These are phyloP conservation scores for Tetragonula carbonaria DNA, from an alignment of 2,888 invertebrate genomes.

Conservation along the genomic window DNA sequence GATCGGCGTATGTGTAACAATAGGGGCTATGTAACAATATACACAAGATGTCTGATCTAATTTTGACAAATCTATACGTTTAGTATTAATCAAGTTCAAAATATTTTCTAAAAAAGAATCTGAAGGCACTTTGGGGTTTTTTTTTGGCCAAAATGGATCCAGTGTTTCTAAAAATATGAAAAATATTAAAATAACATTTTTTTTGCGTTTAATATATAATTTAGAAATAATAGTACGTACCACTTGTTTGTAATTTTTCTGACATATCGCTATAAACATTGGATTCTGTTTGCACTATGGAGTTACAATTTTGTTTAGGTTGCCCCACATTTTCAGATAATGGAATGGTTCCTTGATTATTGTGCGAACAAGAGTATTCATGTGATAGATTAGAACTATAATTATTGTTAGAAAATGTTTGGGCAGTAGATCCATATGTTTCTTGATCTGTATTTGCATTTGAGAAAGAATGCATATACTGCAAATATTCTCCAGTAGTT, in stretches of 20 bases:
- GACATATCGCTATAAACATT: constrained; percentile 36
- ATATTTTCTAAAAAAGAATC: constrained; percentile 71
- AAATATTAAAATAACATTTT: constrained; percentile 7
- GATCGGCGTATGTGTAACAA: constrained; percentile 67
- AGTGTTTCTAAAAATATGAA: constrained; percentile 59
- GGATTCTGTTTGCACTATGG: constrained; percentile 32
- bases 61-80: constrained; percentile 72
- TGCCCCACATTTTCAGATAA: constrained; percentile 42
- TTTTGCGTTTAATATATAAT: background rate
- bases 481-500: constrained; percentile 55
- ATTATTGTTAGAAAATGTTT: constrained; percentile 52
- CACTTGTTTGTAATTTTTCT: constrained; percentile 50
- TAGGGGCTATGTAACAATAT: constrained; percentile 79
- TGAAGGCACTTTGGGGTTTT: constrained; percentile 34
- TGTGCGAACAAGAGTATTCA: constrained; percentile 53
- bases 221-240: constrained; percentile 39
- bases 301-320: constrained; percentile 32
- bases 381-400: constrained; percentile 46
- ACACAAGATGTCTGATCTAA: constrained; percentile 78
- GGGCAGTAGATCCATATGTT: constrained; percentile 43
- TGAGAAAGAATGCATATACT: constrained; percentile 36
- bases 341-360: constrained; percentile 39
- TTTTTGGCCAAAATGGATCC: constrained; percentile 63
- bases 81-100: constrained; percentile 68
- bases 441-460: constrained; percentile 47